A percentile compares a stretch with the other conserved stretches of the same genome.
Conservation (phyloP, 2,113 vertebrate genomes). For the Sturnira hondurensis region DNA sequence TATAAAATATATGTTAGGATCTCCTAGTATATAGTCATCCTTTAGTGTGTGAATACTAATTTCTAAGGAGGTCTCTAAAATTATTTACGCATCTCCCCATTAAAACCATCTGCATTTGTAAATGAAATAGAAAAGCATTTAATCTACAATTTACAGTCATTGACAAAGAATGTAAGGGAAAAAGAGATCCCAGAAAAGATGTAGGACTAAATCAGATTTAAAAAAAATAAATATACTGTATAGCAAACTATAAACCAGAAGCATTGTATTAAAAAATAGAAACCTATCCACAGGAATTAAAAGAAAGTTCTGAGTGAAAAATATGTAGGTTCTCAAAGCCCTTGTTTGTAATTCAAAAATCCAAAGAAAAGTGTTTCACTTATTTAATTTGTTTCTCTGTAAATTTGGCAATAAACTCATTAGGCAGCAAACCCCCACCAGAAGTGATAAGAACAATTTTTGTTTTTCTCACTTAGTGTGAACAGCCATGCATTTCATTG, state of each 20-base stretch:
- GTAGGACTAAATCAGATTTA: neutral
- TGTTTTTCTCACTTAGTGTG: neutral
- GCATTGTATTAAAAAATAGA: neutral
- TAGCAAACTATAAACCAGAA: neutral
- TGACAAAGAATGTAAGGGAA: neutral
- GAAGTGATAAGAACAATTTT: neutral
- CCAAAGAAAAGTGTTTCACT: neutral
- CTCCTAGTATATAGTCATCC: too few relatives aligned
- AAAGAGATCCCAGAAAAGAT: neutral
- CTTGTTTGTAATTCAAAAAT: neutral
- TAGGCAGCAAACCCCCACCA: neutral
- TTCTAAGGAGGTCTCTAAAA: too few relatives aligned
- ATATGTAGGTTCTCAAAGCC: neutral
- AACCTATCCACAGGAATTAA: neutral
- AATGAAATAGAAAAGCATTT: neutral
- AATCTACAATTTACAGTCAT: neutral
- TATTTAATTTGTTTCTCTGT: neutral
- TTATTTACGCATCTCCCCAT: rapidly evolving
- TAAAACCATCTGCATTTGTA: neutral
- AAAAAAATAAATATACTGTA: neutral
- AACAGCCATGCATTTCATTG: neutral
- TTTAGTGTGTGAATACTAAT: neutral
- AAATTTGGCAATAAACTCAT: neutral
- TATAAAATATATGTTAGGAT: neutral
- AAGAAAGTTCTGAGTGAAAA: neutral